Evolutionary conservation across 1,140 invertebrate genomes (phyloP), one percentile per base, ranked within the genome.

Genomic region (Diachasmimorpha longicaudata): DNA sequence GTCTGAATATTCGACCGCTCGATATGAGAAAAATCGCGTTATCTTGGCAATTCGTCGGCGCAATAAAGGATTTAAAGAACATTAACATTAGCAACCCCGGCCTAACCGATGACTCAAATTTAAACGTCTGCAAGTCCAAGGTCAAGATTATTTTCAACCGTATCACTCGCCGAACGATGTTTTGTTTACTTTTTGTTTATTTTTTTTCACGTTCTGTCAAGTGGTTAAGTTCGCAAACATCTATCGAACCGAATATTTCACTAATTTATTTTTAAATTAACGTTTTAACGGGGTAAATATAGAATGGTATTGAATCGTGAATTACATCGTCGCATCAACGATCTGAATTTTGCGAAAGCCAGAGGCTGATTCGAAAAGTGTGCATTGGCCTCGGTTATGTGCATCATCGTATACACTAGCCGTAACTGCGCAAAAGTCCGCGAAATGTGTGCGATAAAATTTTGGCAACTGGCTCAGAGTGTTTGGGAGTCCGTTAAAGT

Each of bases 381-480:
- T 55, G 48, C 23, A 63, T 63, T 63, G 58, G 58, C 58, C 58
- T 55, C n/a, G 48, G n/a, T 19, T 55, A 42, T 55, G 48, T 55
- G 48, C 14, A 19, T 13, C 31, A 6, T 4, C 58, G 19, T 13
- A 19, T 5, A 19, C 21, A 19, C 58, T n/a, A 0, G 9, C 21
- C 23, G 58, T 63, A 63, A 63, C 58, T 63, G 58, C 58, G 58
- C 58, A 63, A 63, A 63, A 63, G 58, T 63, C 48, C 48, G 19
- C 23, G 58, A 52, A 19, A 63, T 11, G 58, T 19, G 19, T 63
- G 6, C 23, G 58, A 63, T 63, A 63, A 42, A 63, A 63, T 63
- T 63, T 63, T 63, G 58, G 58, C 48, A 42, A 55, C 48, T 55
- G 19, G 6, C 1, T 55, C 10, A 2, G 13, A 55, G 13, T 1